Conservation (phyloP, 2,113 vertebrate genomes). For the Anser cygnoides region DNA sequence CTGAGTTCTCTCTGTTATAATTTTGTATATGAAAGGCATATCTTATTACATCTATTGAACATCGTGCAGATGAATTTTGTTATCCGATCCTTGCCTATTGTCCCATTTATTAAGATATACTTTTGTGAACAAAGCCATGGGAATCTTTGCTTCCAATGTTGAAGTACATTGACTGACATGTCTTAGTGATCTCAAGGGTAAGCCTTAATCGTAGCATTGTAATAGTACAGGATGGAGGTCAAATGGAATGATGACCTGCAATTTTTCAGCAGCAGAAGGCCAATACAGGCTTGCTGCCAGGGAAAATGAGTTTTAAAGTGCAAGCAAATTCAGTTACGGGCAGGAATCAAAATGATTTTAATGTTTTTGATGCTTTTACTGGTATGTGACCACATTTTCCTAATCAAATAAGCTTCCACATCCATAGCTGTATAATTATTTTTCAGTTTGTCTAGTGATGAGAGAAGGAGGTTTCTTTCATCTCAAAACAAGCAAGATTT, state of each 20-base stretch:
- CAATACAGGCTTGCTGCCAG: not conserved
- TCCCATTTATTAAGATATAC: constrained; percentile 30
- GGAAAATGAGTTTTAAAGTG: constrained; percentile 18
- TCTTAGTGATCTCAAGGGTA: constrained; percentile 58
- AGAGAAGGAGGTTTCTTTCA: not conserved
- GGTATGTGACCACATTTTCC: not conserved
- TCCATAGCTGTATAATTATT: not conserved
- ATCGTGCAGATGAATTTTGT: constrained; percentile 6
- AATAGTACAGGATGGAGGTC: constrained; percentile 52
- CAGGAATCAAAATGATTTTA: not conserved
- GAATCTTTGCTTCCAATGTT: constrained; percentile 3
- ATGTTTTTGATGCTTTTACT: not conserved
- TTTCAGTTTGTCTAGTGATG: not conserved
- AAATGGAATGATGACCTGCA: constrained; percentile 56
- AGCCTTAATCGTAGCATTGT: constrained; percentile 30
- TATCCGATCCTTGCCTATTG: not conserved
- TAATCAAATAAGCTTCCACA: not conserved
- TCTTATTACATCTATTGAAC: not conserved
- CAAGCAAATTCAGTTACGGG: not conserved
- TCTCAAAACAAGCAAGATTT: not conserved
- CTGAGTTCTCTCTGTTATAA: not conserved
- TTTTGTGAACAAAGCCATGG: constrained; percentile 43
- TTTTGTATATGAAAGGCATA: not conserved
- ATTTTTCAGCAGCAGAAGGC: constrained; percentile 57
- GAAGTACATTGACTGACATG: constrained; percentile 19